These are phyloP conservation scores for Cancer borealis DNA, from an alignment of 2,888 invertebrate species.

Conservation along the genomic window DNA sequence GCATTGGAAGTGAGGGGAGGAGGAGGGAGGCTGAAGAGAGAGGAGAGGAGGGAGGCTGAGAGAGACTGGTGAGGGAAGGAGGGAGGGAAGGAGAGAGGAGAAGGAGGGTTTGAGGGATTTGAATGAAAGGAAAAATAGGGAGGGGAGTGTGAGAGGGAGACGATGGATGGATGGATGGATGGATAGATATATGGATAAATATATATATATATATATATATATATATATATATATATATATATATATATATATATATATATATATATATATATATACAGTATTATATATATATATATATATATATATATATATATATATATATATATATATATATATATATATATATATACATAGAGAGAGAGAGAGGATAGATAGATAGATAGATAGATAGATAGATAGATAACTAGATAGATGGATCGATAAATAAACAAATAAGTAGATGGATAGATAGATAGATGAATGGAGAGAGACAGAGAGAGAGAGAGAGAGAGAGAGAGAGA, in stretches of 20 bases:
- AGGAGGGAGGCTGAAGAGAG: neutral
- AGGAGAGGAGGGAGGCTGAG: neutral
- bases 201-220: neutral
- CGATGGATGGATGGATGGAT: neutral
- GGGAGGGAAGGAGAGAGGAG: neutral
- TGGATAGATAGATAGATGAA: neutral
- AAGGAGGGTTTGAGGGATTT: neutral
- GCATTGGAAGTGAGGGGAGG: neutral
- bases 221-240: neutral
- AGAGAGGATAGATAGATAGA: neutral
- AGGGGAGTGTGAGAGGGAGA: neutral
- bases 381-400: neutral
- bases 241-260: neutral
- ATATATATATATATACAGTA: neutral
- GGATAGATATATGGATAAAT: neutral
- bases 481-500: conserved; percentile 6
- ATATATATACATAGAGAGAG: neutral
- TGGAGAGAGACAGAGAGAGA: neutral
- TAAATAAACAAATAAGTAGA: neutral
- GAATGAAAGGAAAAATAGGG: neutral
- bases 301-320: neutral
- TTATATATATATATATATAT: too few relatives aligned
- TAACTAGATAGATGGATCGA: neutral
- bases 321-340: neutral
- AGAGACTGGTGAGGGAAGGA: neutral